Evolutionary conservation across 2,113 vertebrate species (phyloP).

Genomic region (Leucopternis melanops): DNA sequence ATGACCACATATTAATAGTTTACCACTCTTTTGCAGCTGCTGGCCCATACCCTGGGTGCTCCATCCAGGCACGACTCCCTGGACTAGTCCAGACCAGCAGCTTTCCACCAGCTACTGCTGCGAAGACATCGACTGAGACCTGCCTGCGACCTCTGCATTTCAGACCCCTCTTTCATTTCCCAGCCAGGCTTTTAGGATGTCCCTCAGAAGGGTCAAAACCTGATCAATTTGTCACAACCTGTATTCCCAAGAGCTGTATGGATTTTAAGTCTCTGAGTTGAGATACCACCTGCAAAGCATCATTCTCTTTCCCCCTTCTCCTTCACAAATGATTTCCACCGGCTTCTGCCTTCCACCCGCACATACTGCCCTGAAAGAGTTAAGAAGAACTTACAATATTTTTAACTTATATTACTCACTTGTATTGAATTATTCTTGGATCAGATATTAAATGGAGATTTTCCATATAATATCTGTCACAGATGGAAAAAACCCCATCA

Average conservation of each 20-base stretch:
- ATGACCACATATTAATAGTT: background rate
- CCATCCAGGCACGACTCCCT: background rate
- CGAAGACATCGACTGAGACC: background rate
- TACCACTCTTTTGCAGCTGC: background rate
- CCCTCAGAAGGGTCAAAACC: background rate
- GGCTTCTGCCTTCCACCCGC: background rate
- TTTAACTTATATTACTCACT: conserved; percentile 37
- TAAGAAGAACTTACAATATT: conserved; percentile 10
- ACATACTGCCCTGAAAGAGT: background rate
- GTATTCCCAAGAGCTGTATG: background rate
- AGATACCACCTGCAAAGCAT: background rate
- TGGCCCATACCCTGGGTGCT: background rate
- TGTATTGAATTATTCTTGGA: conserved; percentile 55
- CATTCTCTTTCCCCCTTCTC: background rate
- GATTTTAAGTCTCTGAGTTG: background rate
- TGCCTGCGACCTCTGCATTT: background rate
- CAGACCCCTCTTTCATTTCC: background rate
- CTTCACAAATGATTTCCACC: background rate
- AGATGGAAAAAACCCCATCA: conserved; percentile 11
- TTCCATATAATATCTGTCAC: conserved; percentile 44
- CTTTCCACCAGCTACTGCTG: background rate
- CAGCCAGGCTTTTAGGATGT: background rate
- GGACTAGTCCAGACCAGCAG: background rate
- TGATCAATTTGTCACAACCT: background rate
- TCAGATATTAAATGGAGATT: conserved; percentile 37